Conservation (phyloP, 2,888 invertebrate genomes). For the Synergus japonicus region DNA sequence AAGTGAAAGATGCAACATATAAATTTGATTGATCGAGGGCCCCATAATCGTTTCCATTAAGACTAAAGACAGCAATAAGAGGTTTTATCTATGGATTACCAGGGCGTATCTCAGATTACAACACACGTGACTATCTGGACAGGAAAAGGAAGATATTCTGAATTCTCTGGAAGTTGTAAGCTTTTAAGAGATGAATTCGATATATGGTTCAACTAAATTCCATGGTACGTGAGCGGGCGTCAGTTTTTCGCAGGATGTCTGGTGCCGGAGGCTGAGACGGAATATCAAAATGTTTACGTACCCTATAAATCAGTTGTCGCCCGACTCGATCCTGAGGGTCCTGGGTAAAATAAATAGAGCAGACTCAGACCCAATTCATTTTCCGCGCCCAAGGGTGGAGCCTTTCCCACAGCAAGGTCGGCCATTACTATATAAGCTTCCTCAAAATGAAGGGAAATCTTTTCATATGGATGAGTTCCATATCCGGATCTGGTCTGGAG, state of each 20-base stretch:
- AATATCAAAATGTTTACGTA: constrained; percentile 41
- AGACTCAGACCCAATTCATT: constrained; percentile 37
- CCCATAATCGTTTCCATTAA: background rate
- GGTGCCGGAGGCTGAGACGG: background rate
- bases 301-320: constrained; percentile 33
- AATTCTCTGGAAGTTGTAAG: background rate
- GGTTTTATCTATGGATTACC: constrained; percentile 6
- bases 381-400: constrained; percentile 31
- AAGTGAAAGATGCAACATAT: constrained; percentile 40
- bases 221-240: constrained; percentile 3
- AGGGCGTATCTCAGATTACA: constrained; percentile 20
- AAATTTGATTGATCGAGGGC: constrained; percentile 30
- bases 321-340: constrained; percentile 24
- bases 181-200: constrained; percentile 13
- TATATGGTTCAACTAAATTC: constrained; percentile 19
- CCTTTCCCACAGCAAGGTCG: constrained; percentile 9
- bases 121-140: constrained; percentile 9
- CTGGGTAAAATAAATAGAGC: constrained; percentile 37
- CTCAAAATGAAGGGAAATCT: constrained; percentile 30
- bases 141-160: constrained; percentile 13
- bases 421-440: constrained; percentile 19
- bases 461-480: constrained; percentile 14
- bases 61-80: constrained; percentile 18
- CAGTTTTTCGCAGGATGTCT: constrained; percentile 11
- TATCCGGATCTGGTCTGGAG: background rate